A percentile compares a stretch with the other conserved stretches of the same genome.
phyloP scores from a whole-genome alignment of 1,140 invertebrate genomes.

The Geopemphigus sp. region DNA sequence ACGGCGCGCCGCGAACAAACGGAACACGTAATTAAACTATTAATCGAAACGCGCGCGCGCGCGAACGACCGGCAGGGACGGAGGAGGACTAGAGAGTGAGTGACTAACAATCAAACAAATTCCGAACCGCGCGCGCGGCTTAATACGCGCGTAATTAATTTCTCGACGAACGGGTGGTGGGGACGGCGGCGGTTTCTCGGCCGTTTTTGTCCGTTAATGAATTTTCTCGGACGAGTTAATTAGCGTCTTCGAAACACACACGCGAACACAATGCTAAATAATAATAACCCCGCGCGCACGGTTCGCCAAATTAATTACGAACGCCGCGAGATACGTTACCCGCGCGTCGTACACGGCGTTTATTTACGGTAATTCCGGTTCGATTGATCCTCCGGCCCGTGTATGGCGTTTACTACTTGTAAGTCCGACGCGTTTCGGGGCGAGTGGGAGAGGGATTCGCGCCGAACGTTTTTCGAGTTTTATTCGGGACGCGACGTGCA shows the following conservation, averaged over 20 bases:
- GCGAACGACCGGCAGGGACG: neutral
- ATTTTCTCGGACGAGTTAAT: constrained; percentile 48
- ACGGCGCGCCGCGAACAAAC: constrained; percentile 34
- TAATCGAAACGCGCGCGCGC: constrained; percentile 20
- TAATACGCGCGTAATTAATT: constrained; percentile 48
- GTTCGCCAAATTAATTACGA: constrained; percentile 15
- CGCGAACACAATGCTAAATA: constrained; percentile 32
- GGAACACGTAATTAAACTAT: constrained; percentile 47
- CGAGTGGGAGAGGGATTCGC: too few relatives aligned
- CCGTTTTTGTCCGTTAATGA: constrained; percentile 48
- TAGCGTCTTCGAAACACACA: constrained; percentile 47
- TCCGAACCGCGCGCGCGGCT: constrained; percentile 5
- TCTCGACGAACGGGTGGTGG: constrained; percentile 28
- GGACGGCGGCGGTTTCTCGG: too few relatives aligned
- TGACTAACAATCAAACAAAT: constrained; percentile 47
- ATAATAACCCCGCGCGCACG: constrained; percentile 11
- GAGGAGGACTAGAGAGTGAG: neutral
- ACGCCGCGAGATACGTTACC: neutral
- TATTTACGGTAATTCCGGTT: neutral
- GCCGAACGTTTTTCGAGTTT: too few relatives aligned
- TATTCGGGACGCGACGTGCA: too few relatives aligned
- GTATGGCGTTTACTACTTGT: too few relatives aligned
- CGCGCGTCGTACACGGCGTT: too few relatives aligned
- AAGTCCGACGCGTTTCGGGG: too few relatives aligned
- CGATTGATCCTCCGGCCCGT: too few relatives aligned